Evolutionary conservation across 2,797 vertebrate species (phyloP).

Genomic region (Mormyrops boulengeri): DNA sequence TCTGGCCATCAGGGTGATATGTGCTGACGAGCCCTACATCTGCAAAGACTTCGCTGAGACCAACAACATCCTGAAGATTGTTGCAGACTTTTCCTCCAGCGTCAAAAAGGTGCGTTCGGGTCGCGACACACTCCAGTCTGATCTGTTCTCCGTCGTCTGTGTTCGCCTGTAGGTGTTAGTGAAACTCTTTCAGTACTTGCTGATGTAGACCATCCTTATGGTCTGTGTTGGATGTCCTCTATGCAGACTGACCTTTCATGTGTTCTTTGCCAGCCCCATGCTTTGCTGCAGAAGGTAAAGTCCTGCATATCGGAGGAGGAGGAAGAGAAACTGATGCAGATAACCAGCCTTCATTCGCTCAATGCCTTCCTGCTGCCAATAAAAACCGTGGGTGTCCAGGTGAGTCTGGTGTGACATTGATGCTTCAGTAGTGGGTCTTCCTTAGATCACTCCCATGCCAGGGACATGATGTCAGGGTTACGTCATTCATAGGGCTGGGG

Average conservation of each 20-base stretch:
- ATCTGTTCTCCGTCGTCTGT: background rate
- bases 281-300: conserved; percentile 91
- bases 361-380: conserved; percentile 98
- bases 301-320: conserved; percentile 93
- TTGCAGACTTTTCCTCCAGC: conserved; percentile 94
- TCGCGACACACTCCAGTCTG: background rate
- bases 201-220: background rate
- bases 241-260: background rate
- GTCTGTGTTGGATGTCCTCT: background rate
- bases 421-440: background rate
- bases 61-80: conserved; percentile 97
- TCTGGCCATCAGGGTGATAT: conserved; percentile 93
- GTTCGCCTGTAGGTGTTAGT: background rate
- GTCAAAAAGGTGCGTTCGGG: conserved; percentile 82
- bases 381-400: conserved; percentile 98
- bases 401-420: conserved; percentile 39
- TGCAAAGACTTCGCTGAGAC: conserved; percentile 98
- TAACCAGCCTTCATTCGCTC: conserved; percentile 97
- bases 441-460: background rate
- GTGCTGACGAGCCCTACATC: conserved; percentile 92
- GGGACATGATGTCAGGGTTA: background rate
- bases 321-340: conserved; percentile 96
- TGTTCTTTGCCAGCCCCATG: conserved; percentile 72
- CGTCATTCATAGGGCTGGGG: background rate
- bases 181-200: background rate